Evolutionary conservation across 2,113 vertebrate species (phyloP).

Genomic region (Cryptomyrus ogoouensis): DNA sequence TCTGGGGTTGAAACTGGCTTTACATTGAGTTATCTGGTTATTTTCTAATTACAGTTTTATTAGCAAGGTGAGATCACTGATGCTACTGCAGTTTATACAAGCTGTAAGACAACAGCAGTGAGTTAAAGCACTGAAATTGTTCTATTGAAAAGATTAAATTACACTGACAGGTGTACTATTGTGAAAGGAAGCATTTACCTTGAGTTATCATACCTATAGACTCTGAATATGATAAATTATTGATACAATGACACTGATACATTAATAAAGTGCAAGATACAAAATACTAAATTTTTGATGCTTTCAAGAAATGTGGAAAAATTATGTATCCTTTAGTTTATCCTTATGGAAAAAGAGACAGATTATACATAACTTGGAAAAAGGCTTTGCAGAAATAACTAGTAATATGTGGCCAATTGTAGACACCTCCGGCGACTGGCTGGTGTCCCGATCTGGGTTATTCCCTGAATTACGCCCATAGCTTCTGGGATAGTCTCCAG

Average conservation of each 20-base stretch:
- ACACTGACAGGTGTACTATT: background rate
- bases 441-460: background rate
- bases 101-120: background rate
- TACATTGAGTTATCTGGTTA: background rate
- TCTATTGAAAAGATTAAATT: background rate
- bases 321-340: background rate
- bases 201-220: background rate
- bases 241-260: background rate
- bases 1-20: background rate
- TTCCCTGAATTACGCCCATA: background rate
- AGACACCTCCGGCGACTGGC: background rate
- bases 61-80: background rate
- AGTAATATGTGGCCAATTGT: background rate
- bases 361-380: background rate
- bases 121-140: background rate
- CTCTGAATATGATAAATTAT: background rate
- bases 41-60: slow-evolving; percentile 1
- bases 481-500: background rate
- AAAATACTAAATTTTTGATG: background rate
- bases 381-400: background rate
- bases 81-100: background rate
- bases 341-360: background rate
- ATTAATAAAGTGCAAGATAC: background rate
- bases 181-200: background rate
- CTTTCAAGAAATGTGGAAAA: background rate